Percentiles rank a stretch among this genome's conserved stretches.
Evolutionary conservation across 1,140 invertebrate genomes (phyloP).

Genomic region (Notospermus geniculatus): DNA sequence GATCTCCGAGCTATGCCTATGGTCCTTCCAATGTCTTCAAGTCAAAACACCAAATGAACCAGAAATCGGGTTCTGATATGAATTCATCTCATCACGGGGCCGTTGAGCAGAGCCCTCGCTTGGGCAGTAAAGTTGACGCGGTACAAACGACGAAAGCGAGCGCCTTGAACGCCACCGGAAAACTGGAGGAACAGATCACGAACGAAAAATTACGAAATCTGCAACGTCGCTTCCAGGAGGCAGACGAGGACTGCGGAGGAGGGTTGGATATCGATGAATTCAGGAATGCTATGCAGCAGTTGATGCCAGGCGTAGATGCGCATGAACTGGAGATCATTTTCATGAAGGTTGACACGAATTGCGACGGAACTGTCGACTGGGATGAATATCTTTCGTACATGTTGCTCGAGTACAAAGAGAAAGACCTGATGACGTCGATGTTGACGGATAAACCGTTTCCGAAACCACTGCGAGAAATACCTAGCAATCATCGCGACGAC

Average conservation of each 20-base stretch:
- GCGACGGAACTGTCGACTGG: constrained; percentile 51
- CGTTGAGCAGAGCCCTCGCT: too few species aligned
- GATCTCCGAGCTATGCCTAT: too few species aligned
- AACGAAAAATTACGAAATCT: constrained; percentile 20
- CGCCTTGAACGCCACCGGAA: not conserved
- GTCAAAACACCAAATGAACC: too few species aligned
- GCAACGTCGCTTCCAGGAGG: constrained; percentile 34
- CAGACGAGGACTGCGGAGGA: constrained; percentile 30
- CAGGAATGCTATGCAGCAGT: constrained; percentile 31
- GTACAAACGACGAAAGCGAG: not conserved
- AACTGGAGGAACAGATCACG: constrained; percentile 16
- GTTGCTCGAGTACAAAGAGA: constrained; percentile 45
- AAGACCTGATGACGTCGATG: constrained; percentile 39
- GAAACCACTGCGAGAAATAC: constrained; percentile 28
- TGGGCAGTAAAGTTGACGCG: not conserved
- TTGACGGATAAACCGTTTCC: constrained; percentile 36
- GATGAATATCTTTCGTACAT: constrained; percentile 49
- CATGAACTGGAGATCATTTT: constrained; percentile 38
- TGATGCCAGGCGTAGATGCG: constrained; percentile 32
- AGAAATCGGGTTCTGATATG: too few species aligned
- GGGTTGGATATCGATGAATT: constrained; percentile 43
- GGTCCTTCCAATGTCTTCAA: too few species aligned
- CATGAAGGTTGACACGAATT: constrained; percentile 49
- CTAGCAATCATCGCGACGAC: constrained; percentile 29
- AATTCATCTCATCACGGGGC: too few species aligned